phyloP scores from a whole-genome alignment of 92 coral and sea anemone species.

The Hydrozoanthus gracilis region DNA sequence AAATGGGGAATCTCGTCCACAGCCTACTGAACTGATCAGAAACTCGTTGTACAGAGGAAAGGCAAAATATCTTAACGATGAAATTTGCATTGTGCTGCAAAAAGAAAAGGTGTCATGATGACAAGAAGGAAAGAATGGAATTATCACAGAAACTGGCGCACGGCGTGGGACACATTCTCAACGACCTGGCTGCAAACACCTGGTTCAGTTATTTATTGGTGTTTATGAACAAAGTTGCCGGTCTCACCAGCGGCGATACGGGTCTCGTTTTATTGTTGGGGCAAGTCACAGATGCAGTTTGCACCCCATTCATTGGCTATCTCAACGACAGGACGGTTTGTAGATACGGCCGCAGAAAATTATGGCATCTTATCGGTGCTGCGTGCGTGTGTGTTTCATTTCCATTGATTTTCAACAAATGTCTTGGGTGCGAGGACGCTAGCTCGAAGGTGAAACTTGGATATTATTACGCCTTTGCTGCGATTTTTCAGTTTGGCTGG shows the following conservation, averaged over 20 bases:
- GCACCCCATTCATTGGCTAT: conserved; percentile 85
- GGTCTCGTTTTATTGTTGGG: conserved; percentile 83
- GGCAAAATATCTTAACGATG: not conserved
- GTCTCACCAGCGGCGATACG: conserved; percentile 77
- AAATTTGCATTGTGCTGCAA: conserved; percentile 28
- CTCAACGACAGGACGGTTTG: conserved; percentile 87
- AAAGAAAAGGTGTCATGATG: conserved; percentile 2
- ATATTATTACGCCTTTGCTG: conserved; percentile 79
- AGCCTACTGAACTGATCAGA: not conserved
- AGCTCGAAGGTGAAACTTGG: conserved; percentile 70
- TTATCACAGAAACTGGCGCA: conserved; percentile 70
- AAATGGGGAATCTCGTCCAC: not conserved
- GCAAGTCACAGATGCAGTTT: conserved; percentile 82
- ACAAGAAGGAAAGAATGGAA: conserved; percentile 55
- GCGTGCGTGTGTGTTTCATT: conserved; percentile 65
- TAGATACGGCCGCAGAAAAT: conserved; percentile 84
- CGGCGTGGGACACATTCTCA: conserved; percentile 84
- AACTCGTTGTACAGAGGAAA: not conserved
- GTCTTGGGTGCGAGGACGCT: conserved; percentile 62
- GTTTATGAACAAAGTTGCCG: conserved; percentile 84
- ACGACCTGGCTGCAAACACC: conserved; percentile 86
- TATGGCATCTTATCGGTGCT: conserved; percentile 86
- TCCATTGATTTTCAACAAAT: conserved; percentile 75
- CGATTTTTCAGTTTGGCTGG: conserved; percentile 92
- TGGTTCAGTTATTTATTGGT: conserved; percentile 89